These are phyloP conservation scores for Misgurnus anguillicaudatus DNA, from an alignment of 2,113 vertebrate species.

Conservation along the genomic window DNA sequence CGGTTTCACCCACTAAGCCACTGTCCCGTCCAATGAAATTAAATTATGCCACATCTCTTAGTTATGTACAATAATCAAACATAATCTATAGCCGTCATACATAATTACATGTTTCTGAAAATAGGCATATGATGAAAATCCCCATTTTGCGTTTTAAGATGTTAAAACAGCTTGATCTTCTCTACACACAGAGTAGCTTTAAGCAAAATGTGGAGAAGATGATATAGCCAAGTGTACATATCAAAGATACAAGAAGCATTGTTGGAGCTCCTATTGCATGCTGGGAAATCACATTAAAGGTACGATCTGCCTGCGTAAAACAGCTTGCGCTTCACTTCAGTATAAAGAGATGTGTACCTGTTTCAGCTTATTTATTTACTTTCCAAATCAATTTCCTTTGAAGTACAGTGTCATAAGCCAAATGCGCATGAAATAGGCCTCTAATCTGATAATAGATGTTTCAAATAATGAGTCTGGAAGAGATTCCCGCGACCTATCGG, in stretches of 20 bases:
- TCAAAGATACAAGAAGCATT: constrained; percentile 14
- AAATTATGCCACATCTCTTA: no score
- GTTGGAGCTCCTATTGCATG: constrained; percentile 16
- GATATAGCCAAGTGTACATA: constrained; percentile 19
- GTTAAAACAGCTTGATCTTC: constrained; percentile 12
- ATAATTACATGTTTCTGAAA: no score
- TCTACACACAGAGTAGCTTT: constrained; percentile 1
- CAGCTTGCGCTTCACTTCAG: not conserved
- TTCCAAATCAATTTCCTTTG: constrained; percentile 24
- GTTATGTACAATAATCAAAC: no score
- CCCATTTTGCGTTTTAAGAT: no score
- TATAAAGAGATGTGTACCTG: not conserved
- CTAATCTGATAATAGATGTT: constrained; percentile 32
- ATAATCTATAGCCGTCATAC: no score
- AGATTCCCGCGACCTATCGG: not conserved
- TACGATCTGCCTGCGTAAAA: not conserved
- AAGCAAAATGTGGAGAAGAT: constrained; percentile 25
- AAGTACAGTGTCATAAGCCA: constrained; percentile 21
- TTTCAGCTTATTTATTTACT: constrained; percentile 28
- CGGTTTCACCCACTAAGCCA: no score
- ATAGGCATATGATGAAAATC: no score
- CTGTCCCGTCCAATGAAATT: no score
- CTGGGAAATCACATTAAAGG: constrained; percentile 27
- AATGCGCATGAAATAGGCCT: constrained; percentile 15
- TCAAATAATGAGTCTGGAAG: constrained; percentile 38